Evolutionary conservation across 2,888 invertebrate species (phyloP).

Genomic region (Perithous albicinctus): DNA sequence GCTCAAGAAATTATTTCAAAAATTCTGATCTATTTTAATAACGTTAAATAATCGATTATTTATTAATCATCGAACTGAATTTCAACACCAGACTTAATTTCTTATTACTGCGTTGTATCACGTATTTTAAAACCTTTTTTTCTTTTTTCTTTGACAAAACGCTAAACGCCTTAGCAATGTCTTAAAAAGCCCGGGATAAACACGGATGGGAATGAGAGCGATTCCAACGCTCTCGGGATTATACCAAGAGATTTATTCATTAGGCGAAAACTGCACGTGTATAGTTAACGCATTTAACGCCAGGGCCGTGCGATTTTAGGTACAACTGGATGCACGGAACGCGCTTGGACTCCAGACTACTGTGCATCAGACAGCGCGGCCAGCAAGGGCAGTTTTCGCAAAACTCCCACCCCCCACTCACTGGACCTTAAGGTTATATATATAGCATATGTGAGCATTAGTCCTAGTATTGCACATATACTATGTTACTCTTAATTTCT

Average conservation of each 20-base stretch:
- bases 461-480: background rate
- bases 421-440: slow-evolving; percentile 55
- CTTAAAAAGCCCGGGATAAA: background rate
- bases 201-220: background rate
- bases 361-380: slow-evolving; percentile 74
- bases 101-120: background rate
- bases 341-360: slow-evolving; percentile 79
- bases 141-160: background rate
- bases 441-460: background rate
- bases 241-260: slow-evolving; percentile 68
- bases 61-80: background rate
- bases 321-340: slow-evolving; percentile 78
- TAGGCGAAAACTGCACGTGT: slow-evolving; percentile 75
- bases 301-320: slow-evolving; percentile 76
- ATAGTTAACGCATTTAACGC: background rate
- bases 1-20: too few species aligned
- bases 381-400: slow-evolving; percentile 62
- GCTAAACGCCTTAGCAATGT: background rate
- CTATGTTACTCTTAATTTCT: slow-evolving; percentile 22
- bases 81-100: too few species aligned
- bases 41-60: background rate
- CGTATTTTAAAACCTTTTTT: background rate
- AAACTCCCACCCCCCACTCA: slow-evolving; percentile 39
- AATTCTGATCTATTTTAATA: too few species aligned
- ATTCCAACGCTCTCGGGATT: background rate